Base-by-base conservation (phyloP, 2,888 invertebrate species). In the Scaptomyza cyrtandrae region DNA sequence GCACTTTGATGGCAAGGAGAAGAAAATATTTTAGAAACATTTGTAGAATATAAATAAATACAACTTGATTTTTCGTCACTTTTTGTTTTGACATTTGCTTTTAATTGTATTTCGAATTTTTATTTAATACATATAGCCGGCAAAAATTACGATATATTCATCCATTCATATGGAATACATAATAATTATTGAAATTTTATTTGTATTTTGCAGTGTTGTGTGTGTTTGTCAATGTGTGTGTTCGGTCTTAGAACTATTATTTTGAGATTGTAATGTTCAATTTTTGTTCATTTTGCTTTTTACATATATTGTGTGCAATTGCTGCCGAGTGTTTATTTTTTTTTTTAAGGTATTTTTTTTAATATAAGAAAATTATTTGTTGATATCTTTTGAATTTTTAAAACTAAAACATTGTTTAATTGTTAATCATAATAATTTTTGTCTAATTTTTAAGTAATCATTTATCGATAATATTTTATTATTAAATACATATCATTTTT, bases 41-140 rank as follows among this genome's bases (percentile, higher is more conserved):
- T 54, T 60, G 7, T 48, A 61, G 41, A 69, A 61, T 65, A 55
- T 35, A 88, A 85, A 85, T 88, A 88, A 85, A 70, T 84, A 85
- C 87, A 88, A 87, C 85, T 59, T 66, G 59, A 14, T 59, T 75
- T 78, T 69, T 74, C 66, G 66, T 71, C 71, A 67, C 67, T 71
- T 73, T 72, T 77, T 53, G 53, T 71, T 87, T 82, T 69, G 89
- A 84, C 85, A 77, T 79, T 81, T 79, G 77, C 75, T 88, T 88
- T 85, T 81, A 85, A 87, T 85, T 80, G 76, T 85, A 88, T 85
- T 86, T 85, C 71, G 85, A 86, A 86, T 84, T 78, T 71, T 78
- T 65, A 58, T 86, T 86, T 61, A 86, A 86, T 83, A 88, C 88
- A 83, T 86, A 75, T 75, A 83, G 78, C 83, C 88, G 83, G 86